These are phyloP conservation scores for Anolis carolinensis DNA, from an alignment of 2,113 vertebrate species.

Conservation along the genomic window DNA sequence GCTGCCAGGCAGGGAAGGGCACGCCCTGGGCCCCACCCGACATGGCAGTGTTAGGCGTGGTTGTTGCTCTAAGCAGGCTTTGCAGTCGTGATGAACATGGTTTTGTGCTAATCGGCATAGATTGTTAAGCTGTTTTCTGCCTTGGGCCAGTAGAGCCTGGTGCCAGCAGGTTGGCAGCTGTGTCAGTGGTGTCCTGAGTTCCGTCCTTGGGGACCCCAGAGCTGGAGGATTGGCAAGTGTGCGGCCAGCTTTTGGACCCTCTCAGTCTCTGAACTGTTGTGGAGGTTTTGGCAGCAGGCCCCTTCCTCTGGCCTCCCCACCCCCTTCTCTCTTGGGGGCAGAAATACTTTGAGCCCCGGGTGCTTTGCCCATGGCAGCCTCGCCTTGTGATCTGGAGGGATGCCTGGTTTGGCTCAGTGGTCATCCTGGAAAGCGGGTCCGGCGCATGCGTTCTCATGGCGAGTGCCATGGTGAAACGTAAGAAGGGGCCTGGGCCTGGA, in stretches of 20 bases:
- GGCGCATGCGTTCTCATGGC: slow-evolving; percentile 5
- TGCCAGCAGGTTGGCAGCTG: neutral
- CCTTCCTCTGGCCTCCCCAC: too few species aligned
- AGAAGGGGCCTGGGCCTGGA: neutral
- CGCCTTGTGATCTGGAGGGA: too few species aligned
- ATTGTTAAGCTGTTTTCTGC: neutral
- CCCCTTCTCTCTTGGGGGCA: neutral
- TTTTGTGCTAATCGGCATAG: neutral
- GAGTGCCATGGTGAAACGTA: neutral
- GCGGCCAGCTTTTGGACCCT: slow-evolving; percentile 35
- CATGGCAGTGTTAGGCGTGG: neutral
- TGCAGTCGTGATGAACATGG: neutral
- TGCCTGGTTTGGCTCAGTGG: too few species aligned
- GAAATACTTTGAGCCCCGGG: too few species aligned
- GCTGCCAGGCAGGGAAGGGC: neutral
- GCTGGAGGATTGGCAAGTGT: too few species aligned
- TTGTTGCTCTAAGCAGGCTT: neutral
- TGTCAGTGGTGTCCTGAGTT: neutral
- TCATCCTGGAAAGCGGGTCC: slow-evolving; percentile 51
- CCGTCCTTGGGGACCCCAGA: neutral
- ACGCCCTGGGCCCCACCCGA: too few species aligned
- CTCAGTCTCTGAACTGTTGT: too few species aligned
- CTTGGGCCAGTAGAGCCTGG: neutral
- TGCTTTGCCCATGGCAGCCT: too few species aligned
- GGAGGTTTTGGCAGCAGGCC: slow-evolving; percentile 56